Evolutionary conservation across 2,888 invertebrate genomes (phyloP).

Genomic region (Thecophora atra): DNA sequence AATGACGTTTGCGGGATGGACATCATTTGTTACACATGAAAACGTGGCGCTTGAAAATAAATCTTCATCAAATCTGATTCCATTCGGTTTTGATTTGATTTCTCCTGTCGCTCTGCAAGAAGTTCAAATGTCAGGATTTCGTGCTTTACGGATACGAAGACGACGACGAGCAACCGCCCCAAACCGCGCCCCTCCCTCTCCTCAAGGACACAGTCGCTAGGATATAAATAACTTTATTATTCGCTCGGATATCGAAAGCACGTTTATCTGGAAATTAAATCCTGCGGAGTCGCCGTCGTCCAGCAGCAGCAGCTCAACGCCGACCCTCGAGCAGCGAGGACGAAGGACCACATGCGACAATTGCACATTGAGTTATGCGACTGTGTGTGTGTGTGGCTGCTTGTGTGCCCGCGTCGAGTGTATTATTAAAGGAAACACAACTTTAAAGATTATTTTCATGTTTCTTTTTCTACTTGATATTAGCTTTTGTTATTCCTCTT

Average conservation of each 20-base stretch:
- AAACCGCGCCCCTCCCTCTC: too few species aligned
- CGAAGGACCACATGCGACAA: conserved; percentile 5
- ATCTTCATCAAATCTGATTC: conserved; percentile 31
- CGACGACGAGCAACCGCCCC: too few species aligned
- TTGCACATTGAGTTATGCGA: background rate
- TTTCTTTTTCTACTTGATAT: background rate
- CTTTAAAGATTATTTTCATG: background rate
- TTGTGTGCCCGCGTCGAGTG: background rate
- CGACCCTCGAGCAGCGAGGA: background rate
- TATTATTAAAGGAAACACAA: background rate
- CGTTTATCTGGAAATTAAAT: conserved; percentile 29
- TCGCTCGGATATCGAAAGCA: conserved; percentile 17
- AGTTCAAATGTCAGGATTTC: background rate
- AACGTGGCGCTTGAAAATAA: conserved; percentile 23
- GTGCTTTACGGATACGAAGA: background rate
- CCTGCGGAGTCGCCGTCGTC: background rate
- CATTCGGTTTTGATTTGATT: conserved; percentile 17
- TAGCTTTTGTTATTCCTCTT: background rate
- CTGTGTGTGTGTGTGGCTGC: background rate
- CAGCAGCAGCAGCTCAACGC: background rate
- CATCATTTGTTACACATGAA: background rate
- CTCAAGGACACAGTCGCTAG: background rate
- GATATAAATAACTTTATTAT: conserved; percentile 14
- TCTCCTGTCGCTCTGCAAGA: background rate
- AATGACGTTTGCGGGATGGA: too few species aligned